Conservation (phyloP, 2,888 invertebrate species). For the Andrena trimmerana region DNA sequence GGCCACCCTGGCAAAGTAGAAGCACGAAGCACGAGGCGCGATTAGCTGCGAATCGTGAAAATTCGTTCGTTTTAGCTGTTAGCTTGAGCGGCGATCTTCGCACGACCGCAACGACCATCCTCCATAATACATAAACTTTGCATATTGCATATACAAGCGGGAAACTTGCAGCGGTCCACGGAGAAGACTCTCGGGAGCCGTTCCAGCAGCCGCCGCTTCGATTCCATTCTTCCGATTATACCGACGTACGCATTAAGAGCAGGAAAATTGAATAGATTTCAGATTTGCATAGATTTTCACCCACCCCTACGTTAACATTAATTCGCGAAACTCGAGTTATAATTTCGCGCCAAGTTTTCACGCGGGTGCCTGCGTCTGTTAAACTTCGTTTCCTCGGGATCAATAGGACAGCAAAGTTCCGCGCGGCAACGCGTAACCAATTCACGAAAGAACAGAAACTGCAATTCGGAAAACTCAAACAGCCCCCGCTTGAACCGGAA, state of each 20-base stretch:
- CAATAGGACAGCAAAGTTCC: constrained; percentile 4
- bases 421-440: constrained; percentile 17
- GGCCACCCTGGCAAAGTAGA: not conserved
- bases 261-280: constrained; percentile 54
- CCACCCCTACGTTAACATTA: constrained; percentile 5
- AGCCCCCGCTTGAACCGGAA: not conserved
- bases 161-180: constrained; percentile 17
- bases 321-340: constrained; percentile 34
- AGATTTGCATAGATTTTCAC: constrained; percentile 37
- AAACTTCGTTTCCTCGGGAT: constrained; percentile 15
- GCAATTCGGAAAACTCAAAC: constrained; percentile 16
- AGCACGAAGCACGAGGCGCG: not conserved
- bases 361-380: constrained; percentile 16
- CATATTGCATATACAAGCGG: constrained; percentile 45
- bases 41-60: constrained; percentile 21
- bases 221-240: constrained; percentile 37
- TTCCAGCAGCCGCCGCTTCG: constrained; percentile 16
- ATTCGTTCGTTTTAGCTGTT: constrained; percentile 10
- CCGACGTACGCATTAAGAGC: constrained; percentile 30
- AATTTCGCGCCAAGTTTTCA: constrained; percentile 27
- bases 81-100: not conserved
- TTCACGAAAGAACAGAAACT: constrained; percentile 6
- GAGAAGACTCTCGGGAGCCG: constrained; percentile 16
- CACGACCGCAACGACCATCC: constrained; percentile 21
- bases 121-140: constrained; percentile 64